Conservation (phyloP, 2,797 vertebrate genomes). For the Parauchenoglanis ngamensis region DNA sequence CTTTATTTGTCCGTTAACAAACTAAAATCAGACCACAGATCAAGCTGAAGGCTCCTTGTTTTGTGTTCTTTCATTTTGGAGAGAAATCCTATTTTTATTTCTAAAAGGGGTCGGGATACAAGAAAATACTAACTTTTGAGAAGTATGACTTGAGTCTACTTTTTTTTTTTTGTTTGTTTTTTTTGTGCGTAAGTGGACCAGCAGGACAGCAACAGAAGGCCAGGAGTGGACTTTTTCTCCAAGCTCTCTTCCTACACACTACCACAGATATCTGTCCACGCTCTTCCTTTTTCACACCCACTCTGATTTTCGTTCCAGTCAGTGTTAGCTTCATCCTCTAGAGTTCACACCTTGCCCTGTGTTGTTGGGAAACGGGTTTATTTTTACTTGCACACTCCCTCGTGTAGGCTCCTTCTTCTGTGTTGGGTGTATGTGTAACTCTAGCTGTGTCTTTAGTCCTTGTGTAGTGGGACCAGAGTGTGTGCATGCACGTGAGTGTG, state of each 20-base stretch:
- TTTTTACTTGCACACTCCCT: conserved; percentile 2
- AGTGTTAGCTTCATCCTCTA: conserved; percentile 3
- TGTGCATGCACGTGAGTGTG: background rate
- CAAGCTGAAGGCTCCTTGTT: conserved; percentile 28
- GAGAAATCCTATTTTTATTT: conserved; percentile 40
- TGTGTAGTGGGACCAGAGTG: conserved; percentile 46
- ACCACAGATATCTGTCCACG: background rate
- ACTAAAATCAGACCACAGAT: conserved; percentile 16
- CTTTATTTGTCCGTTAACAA: conserved; percentile 46
- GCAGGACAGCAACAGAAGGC: background rate
- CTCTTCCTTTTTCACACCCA: background rate
- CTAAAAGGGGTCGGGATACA: conserved; percentile 6
- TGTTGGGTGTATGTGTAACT: conserved; percentile 22
- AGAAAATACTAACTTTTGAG: conserved; percentile 41
- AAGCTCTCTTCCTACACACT: conserved; percentile 3
- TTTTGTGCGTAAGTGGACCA: conserved; percentile 29
- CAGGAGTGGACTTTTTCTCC: background rate
- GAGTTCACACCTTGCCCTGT: background rate
- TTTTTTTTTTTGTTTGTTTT: background rate
- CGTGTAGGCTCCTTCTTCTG: background rate
- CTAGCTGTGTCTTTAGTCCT: conserved; percentile 5
- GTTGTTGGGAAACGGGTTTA: background rate
- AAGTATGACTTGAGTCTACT: conserved; percentile 16
- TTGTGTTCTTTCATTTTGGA: conserved; percentile 36
- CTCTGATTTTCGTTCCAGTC: conserved; percentile 2